Evolutionary conservation across 2,797 vertebrate genomes (phyloP).

Genomic region (Brachymystax lenok): DNA sequence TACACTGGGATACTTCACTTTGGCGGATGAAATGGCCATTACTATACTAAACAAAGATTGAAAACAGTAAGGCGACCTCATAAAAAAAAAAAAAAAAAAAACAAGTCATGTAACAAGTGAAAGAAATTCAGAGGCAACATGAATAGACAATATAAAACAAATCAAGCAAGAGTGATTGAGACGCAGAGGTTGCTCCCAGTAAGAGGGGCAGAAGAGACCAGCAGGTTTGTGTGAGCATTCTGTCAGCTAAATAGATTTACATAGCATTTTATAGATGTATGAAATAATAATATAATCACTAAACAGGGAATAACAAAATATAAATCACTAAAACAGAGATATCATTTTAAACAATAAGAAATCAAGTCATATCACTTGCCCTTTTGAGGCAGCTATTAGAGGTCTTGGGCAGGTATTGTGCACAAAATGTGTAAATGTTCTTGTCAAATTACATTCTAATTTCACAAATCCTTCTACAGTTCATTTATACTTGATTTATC

Average conservation of each 20-base stretch:
- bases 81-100: background rate
- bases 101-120: constrained; percentile 26
- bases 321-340: too few relatives aligned
- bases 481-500: constrained; percentile 30
- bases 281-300: constrained; percentile 27
- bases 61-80: constrained; percentile 9
- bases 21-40: constrained; percentile 25
- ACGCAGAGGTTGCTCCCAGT: constrained; percentile 10
- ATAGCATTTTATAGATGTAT: background rate
- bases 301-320: too few relatives aligned
- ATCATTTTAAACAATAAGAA: constrained; percentile 10
- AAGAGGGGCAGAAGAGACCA: constrained; percentile 9
- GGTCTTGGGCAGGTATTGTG: constrained; percentile 26
- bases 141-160: constrained; percentile 6
- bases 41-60: constrained; percentile 5
- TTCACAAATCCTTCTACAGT: constrained; percentile 19
- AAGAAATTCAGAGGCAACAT: constrained; percentile 3
- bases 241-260: constrained; percentile 8
- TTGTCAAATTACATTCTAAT: constrained; percentile 23
- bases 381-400: constrained; percentile 23
- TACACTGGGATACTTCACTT: constrained; percentile 19
- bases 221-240: constrained; percentile 15
- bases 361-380: constrained; percentile 42
- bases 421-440: constrained; percentile 26
- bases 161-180: constrained; percentile 18